Evolutionary conservation across 2,797 vertebrate genomes (phyloP).

Genomic region (Semaprochilodus insignis): DNA sequence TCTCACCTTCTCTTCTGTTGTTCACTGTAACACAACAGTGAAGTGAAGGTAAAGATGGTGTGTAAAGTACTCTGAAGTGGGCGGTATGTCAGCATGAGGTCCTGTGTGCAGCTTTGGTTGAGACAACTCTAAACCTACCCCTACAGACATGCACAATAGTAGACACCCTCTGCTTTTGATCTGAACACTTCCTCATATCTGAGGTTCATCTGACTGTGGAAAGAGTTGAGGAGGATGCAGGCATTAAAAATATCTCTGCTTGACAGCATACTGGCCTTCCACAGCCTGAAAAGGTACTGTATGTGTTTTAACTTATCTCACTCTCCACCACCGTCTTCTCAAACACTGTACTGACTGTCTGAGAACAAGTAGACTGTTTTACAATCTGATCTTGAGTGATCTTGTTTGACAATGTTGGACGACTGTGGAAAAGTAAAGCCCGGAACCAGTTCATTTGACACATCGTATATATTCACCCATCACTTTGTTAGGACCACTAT

Average conservation of each 20-base stretch:
- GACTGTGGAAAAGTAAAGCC: too few relatives aligned
- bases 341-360: too few relatives aligned
- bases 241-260: not conserved
- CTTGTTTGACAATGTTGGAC: too few relatives aligned
- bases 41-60: not conserved
- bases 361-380: too few relatives aligned
- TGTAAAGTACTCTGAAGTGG: not conserved
- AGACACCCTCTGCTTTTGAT: not conserved
- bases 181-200: not conserved
- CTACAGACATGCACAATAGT: not conserved
- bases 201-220: not conserved
- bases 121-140: not conserved
- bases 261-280: not conserved
- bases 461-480: too few relatives aligned
- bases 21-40: not conserved
- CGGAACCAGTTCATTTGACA: too few relatives aligned
- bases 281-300: not conserved
- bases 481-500: too few relatives aligned
- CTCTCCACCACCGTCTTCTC: too few relatives aligned
- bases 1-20: not conserved
- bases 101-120: too few relatives aligned
- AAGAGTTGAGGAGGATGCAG: constrained; percentile 1
- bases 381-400: too few relatives aligned
- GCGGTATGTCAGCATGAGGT: not conserved
- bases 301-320: not conserved